Evolutionary conservation across 2,888 invertebrate genomes (phyloP).

Genomic region (Blastobasis adustella): DNA sequence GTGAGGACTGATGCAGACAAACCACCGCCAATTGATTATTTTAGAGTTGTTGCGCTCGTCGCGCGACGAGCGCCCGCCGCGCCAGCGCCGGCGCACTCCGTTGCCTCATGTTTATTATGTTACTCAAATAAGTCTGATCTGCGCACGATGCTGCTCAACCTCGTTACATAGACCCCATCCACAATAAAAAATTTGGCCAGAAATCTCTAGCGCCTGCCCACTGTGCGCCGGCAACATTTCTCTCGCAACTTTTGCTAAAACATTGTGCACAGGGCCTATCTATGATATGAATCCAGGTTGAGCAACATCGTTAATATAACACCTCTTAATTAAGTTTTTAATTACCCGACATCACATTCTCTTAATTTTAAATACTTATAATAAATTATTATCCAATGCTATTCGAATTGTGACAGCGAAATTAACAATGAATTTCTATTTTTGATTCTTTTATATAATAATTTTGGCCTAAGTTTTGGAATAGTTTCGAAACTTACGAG

Average conservation of each 20-base stretch:
- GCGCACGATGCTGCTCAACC: slow-evolving; percentile 42
- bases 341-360: slow-evolving; percentile 45
- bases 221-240: no score
- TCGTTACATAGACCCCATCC: neutral
- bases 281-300: slow-evolving; percentile 20
- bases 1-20: slow-evolving; percentile 61
- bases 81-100: slow-evolving; percentile 30
- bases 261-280: neutral
- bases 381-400: slow-evolving; percentile 15
- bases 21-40: slow-evolving; percentile 74
- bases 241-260: no score
- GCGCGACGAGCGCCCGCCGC: slow-evolving; percentile 22
- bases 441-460: slow-evolving; percentile 40
- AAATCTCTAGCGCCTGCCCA: no score
- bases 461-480: slow-evolving; percentile 62
- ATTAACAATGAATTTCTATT: slow-evolving; percentile 53
- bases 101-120: slow-evolving; percentile 57
- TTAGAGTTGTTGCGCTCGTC: slow-evolving; percentile 51
- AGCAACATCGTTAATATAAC: slow-evolving; percentile 35
- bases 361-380: slow-evolving; percentile 26
- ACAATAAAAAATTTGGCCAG: slow-evolving; percentile 1
- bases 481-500: slow-evolving; percentile 53
- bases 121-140: slow-evolving; percentile 43
- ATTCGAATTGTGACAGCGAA: slow-evolving; percentile 53
- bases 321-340: slow-evolving; percentile 44